These are phyloP conservation scores for Osmerus eperlanus DNA, from an alignment of 2,113 vertebrate species.

Conservation along the genomic window DNA sequence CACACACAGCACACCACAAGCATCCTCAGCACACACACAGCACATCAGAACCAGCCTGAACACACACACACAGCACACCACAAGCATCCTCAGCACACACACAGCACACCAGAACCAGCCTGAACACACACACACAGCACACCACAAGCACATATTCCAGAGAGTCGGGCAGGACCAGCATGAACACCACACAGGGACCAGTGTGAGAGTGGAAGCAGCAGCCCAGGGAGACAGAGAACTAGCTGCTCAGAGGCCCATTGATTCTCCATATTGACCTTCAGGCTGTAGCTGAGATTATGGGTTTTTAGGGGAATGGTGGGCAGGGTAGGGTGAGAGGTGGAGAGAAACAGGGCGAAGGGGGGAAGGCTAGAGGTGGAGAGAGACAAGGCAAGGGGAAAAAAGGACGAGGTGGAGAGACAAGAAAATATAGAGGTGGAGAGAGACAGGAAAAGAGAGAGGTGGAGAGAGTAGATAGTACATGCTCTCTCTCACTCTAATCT, in stretches of 20 bases:
- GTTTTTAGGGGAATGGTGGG: constrained; percentile 35
- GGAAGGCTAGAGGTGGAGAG: neutral
- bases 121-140: too few species aligned
- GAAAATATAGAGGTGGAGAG: too few species aligned
- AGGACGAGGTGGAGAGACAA: neutral
- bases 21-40: too few species aligned
- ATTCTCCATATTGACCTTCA: constrained; percentile 44
- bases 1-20: too few species aligned
- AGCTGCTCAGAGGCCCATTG: constrained; percentile 35
- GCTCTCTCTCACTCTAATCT: neutral
- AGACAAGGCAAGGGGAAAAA: neutral
- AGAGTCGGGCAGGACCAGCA: neutral
- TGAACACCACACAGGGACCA: neutral
- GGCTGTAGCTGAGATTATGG: constrained; percentile 30
- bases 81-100: too few species aligned
- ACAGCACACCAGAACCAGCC: too few species aligned
- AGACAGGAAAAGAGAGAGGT: neutral
- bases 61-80: too few species aligned
- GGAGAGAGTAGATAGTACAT: neutral
- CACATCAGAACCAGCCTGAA: too few species aligned
- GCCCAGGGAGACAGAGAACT: constrained; percentile 6
- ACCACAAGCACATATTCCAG: neutral
- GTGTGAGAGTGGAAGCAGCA: neutral
- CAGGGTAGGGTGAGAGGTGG: neutral
- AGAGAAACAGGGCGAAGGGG: neutral